These are phyloP conservation scores for Eurystomus gularis DNA, from an alignment of 2,113 vertebrate species.

Conservation along the genomic window DNA sequence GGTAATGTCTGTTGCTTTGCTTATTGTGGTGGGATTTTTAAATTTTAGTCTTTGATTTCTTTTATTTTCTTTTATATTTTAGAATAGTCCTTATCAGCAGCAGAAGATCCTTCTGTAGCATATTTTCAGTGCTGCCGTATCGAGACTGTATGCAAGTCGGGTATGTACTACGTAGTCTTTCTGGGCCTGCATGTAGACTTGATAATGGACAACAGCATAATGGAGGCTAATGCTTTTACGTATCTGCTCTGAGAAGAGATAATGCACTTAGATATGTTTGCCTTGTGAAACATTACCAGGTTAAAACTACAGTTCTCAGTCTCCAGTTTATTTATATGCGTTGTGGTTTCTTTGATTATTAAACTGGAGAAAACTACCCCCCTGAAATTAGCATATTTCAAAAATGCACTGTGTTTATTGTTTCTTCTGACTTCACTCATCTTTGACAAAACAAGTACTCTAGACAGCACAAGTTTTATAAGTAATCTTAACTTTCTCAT, in stretches of 20 bases:
- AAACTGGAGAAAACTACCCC: background rate
- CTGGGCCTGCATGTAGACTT: constrained; percentile 41
- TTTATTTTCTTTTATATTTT: constrained; percentile 83
- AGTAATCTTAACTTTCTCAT: background rate
- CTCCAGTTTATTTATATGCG: background rate
- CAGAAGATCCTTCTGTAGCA: constrained; percentile 99
- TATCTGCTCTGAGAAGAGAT: background rate
- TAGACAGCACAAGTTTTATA: background rate
- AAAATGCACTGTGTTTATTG: background rate
- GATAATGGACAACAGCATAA: background rate
- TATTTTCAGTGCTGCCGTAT: constrained; percentile 99
- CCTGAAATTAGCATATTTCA: background rate
- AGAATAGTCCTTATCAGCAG: constrained; percentile 99
- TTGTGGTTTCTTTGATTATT: background rate
- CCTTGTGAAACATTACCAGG: background rate
- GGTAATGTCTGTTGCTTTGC: constrained; percentile 47
- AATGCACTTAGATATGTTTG: background rate
- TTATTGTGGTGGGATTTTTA: constrained; percentile 53
- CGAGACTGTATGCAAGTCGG: constrained; percentile 95
- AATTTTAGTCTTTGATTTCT: constrained; percentile 73
- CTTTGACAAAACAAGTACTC: background rate
- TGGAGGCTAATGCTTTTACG: background rate
- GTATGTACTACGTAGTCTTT: constrained; percentile 77
- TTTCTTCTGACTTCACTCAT: background rate
- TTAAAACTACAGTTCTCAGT: background rate